Evolutionary conservation across 92 coral and sea anemone species (phyloP), one percentile per base, ranked within the genome.

Genomic region (Epizoanthus fatuus): DNA sequence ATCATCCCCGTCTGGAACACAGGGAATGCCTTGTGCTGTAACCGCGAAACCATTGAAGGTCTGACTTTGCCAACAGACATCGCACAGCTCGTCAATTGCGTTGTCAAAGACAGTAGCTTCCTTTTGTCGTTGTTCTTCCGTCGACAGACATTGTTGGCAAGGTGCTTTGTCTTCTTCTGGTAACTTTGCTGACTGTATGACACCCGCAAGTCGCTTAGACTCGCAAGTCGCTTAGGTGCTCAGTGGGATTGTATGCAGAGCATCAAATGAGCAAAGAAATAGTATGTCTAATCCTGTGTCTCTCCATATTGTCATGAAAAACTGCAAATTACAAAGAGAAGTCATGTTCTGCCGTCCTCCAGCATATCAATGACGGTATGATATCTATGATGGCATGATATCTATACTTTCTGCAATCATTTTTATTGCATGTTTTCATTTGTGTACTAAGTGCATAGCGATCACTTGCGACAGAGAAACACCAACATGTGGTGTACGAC

Each of bases 221-320:
- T 59, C 39, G 85, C 85, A 65, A 63, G 85, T 55, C 67, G 72
- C 69, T 80, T 64, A 88, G 81, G 59, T 83, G 92, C 69, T 88
- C 92, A 51, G 68, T 83, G 7, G 74, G 88, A 54, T 88, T 88
- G 65, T 53, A 88, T 12, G 87, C 91, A 20, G 91, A 87, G 91
- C 91, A 9, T 88, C 92, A 35, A 72, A 74, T 49, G 60, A 83
- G 7, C 81, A 64, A 55, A 87, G 70, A 52, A 54, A 53, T n/a
- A 87, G 86, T 25, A 87, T 79, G 81, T 87, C 91, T 7, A 80
- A 78, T 53, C 59, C 83, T 22, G 20, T 42, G 49, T 80, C 86
- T 75, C 81, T 42, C n/a, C n/a, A n/a, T n/a, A n/a, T n/a, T n/a
- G n/a, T n/a, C n/a, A n/a, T n/a, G n/a, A n/a, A n/a, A n/a, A n/a